A percentile compares a stretch with the other conserved stretches of the same genome.
These are phyloP conservation scores for Drosophila pegasa DNA, from an alignment of 2,888 invertebrate species.

Conservation along the genomic window DNA sequence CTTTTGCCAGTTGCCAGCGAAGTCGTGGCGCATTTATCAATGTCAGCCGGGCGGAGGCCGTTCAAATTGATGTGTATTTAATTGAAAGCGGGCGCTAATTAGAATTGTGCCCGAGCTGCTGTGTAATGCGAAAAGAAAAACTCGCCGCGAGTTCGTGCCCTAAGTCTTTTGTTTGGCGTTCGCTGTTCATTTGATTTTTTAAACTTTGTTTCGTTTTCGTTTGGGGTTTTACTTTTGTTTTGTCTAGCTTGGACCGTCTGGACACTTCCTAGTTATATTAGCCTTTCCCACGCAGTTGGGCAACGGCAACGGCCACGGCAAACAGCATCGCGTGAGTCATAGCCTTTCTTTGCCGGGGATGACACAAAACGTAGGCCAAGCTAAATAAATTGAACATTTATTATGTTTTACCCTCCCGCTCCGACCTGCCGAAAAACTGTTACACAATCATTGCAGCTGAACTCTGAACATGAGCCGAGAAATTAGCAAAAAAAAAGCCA, in stretches of 20 bases:
- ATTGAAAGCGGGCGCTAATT: constrained; percentile 74
- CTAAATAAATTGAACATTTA: constrained; percentile 78
- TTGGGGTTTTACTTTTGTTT: constrained; percentile 8
- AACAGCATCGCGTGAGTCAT: constrained; percentile 77
- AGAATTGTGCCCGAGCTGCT: constrained; percentile 71
- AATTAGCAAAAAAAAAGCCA: constrained; percentile 69
- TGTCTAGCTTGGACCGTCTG: constrained; percentile 25
- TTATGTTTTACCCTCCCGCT: constrained; percentile 47
- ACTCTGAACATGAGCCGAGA: constrained; percentile 61
- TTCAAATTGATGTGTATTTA: constrained; percentile 73
- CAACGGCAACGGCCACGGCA: constrained; percentile 66
- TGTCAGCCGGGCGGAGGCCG: constrained; percentile 68
- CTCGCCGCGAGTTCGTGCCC: constrained; percentile 42
- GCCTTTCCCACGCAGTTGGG: constrained; percentile 74
- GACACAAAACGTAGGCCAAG: constrained; percentile 60
- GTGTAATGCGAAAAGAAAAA: constrained; percentile 60
- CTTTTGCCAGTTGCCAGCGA: constrained; percentile 35
- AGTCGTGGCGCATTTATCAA: constrained; percentile 78
- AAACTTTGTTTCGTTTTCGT: constrained; percentile 5
- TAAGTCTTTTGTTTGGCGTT: constrained; percentile 49
- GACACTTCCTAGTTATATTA: constrained; percentile 73
- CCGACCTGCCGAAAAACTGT: constrained; percentile 37
- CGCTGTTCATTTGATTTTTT: constrained; percentile 16
- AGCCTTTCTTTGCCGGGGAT: constrained; percentile 55
- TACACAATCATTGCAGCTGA: constrained; percentile 76